Percentiles rank a stretch among this genome's conserved stretches.
Conservation (phyloP, 2,888 invertebrate genomes). For the Dinocampus coccinellae region DNA sequence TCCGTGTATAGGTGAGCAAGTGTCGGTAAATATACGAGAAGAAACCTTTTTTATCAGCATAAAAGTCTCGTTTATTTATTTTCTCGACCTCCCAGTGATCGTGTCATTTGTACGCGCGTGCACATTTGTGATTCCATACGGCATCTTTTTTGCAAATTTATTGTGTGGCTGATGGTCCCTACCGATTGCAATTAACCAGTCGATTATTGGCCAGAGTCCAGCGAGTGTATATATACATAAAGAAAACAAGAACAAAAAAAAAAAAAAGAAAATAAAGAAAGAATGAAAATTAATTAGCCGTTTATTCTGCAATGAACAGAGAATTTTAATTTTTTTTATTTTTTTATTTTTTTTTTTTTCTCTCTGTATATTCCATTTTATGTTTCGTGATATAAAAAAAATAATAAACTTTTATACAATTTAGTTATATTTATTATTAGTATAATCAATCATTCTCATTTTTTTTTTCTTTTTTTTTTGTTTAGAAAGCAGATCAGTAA, state of each 20-base stretch:
- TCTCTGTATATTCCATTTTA: no score
- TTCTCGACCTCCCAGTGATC: neutral
- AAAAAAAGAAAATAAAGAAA: neutral
- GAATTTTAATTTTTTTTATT: no score
- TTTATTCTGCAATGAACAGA: no score
- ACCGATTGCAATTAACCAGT: neutral
- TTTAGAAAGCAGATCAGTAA: neutral
- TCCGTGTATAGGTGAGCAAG: neutral
- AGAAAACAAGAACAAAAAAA: neutral
- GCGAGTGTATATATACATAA: neutral
- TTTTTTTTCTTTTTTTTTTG: neutral
- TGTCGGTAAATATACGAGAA: neutral
- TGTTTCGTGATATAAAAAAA: no score
- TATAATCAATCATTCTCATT: neutral
- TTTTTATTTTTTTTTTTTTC: no score
- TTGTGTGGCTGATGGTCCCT: neutral
- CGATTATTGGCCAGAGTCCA: neutral
- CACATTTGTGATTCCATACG: no score
- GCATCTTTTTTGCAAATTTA: neutral
- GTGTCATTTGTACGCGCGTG: neutral
- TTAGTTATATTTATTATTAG: neutral
- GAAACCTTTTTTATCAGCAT: neutral
- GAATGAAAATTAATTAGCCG: no score
- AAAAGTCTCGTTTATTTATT: neutral
- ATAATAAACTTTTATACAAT: neutral